phyloP scores from a whole-genome alignment of 1,140 invertebrate genomes.

The Aricia agestis region DNA sequence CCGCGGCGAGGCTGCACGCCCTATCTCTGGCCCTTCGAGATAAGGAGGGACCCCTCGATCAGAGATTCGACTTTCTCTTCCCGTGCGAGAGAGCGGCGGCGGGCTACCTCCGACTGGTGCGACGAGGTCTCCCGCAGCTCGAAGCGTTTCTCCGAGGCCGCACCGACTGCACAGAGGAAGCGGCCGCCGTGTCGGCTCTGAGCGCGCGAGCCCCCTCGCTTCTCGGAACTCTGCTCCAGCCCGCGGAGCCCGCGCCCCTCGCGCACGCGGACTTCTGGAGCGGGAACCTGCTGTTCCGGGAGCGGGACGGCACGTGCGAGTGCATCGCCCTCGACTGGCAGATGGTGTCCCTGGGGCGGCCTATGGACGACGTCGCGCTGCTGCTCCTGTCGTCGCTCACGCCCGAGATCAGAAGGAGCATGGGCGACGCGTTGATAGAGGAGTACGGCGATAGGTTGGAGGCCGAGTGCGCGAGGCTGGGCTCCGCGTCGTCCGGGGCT shows the following conservation, averaged over 20 bases:
- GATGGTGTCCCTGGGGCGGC: constrained; percentile 86
- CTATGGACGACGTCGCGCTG: constrained; percentile 84
- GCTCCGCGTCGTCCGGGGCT: constrained; percentile 78
- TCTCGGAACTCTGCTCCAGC: constrained; percentile 79
- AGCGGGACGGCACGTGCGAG: constrained; percentile 68
- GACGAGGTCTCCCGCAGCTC: constrained; percentile 84
- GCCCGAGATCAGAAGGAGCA: constrained; percentile 80
- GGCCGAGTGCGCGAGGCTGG: constrained; percentile 74
- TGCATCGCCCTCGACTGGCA: constrained; percentile 89
- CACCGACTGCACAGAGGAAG: constrained; percentile 73
- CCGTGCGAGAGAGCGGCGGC: constrained; percentile 85
- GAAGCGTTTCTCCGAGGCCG: constrained; percentile 82
- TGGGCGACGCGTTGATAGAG: constrained; percentile 80
- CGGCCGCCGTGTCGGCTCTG: constrained; percentile 56
- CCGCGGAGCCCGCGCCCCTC: constrained; percentile 82
- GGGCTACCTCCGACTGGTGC: constrained; percentile 85
- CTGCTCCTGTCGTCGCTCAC: constrained; percentile 86
- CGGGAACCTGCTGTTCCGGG: constrained; percentile 85
- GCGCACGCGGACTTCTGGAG: constrained; percentile 91
- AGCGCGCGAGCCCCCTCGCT: constrained; percentile 59
- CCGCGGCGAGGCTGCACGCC: constrained; percentile 84
- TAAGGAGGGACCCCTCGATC: constrained; percentile 79
- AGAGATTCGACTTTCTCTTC: constrained; percentile 85
- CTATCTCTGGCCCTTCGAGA: constrained; percentile 82
- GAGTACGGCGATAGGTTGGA: constrained; percentile 82